Base-by-base conservation (phyloP, 2,888 invertebrate genomes). In the Drosophila meridiana region DNA sequence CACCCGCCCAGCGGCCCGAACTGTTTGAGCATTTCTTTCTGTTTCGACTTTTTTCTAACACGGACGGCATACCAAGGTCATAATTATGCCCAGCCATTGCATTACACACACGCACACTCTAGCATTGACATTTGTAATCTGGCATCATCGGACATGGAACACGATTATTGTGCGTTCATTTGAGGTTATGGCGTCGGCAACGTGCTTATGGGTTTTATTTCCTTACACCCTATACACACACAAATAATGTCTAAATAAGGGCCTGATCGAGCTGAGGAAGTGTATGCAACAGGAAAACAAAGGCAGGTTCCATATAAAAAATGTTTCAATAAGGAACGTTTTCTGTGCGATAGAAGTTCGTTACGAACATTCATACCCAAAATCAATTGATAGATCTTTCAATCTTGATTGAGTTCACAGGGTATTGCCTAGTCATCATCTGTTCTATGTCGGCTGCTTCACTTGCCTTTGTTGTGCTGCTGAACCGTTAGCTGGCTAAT, bases 81-180 rank as follows among this genome's bases (percentile, higher is more conserved):
- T 62, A 67, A 73, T 67, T 73, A 62, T 73, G 48, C 47, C 30
- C n/a, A 20, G 45, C 48, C n/a, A 20, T 38, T 32, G 55, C 40
- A 28, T 48, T 40, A n/a, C 42, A 42, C 58, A 48, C 26, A 43
- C 38, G 36, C 64, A 32, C n/a, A 34, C 36, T 40, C 45, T 34
- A 48, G 55, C 42, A 8, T 47, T 50, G 59, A 56, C 73, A 59
- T 64, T 60, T 69, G 64, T 65, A 57, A 67, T 70, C 65, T 60
- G 48, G 60, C 56, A 67, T 62, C 53, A 48, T 55, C 48, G 73
- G 53, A 61, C 72, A 61, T 53, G 30, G 43, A 60, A 68, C 45
- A 63, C 68, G 58, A 59, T 67, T 58, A 73, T 74, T 73, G 53
- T 58, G 57, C 57, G 57, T 69, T 58, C 59, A 74, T 75, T 75